Evolutionary conservation across 2,888 invertebrate species (phyloP).

Genomic region (Empis stercorea): DNA sequence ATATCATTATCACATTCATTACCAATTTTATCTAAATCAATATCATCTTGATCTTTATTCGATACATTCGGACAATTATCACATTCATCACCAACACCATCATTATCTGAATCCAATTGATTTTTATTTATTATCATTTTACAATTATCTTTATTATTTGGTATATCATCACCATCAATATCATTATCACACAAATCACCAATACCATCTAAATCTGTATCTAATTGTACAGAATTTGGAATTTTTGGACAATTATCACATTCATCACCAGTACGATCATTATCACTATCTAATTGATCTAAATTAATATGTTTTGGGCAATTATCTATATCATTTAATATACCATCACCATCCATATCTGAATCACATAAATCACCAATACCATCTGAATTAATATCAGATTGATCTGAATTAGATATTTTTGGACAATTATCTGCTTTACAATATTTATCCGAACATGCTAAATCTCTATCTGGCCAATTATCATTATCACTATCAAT

Average conservation of each 20-base stretch:
- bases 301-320: conserved; percentile 59
- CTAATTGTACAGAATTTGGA: conserved; percentile 65
- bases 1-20: conserved; percentile 83
- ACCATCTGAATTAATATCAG: conserved; percentile 73
- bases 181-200: conserved; percentile 82
- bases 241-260: conserved; percentile 71
- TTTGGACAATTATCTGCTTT: conserved; percentile 78
- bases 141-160: conserved; percentile 64
- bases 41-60: conserved; percentile 69
- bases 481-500: conserved; percentile 61
- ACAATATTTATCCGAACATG: conserved; percentile 59
- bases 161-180: conserved; percentile 71
- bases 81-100: conserved; percentile 77
- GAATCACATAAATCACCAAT: conserved; percentile 77
- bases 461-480: conserved; percentile 53
- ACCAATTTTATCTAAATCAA: conserved; percentile 72
- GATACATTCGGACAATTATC: conserved; percentile 72
- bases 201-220: conserved; percentile 54
- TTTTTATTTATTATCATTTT: conserved; percentile 56
- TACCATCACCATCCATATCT: conserved; percentile 84
- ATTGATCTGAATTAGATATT: conserved; percentile 63
- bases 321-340: conserved; percentile 60
- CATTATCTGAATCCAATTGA: conserved; percentile 73
- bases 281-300: conserved; percentile 74
- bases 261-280: conserved; percentile 61